Conservation (phyloP, 2,797 vertebrate species). For the Echeneis naucrates region DNA sequence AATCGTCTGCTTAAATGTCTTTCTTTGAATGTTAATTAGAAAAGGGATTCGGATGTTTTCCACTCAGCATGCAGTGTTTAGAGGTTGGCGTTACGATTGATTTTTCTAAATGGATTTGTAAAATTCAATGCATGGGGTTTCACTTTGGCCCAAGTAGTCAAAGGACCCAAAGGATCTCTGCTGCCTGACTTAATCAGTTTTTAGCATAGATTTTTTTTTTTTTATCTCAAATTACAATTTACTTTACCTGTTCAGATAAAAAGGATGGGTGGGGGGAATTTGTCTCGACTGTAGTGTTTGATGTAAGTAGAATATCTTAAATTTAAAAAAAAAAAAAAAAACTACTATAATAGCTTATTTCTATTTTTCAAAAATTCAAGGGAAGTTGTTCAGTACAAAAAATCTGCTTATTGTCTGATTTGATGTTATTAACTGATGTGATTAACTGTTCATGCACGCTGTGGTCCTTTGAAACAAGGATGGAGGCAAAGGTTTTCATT, state of each 20-base stretch:
- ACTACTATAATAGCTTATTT: neutral
- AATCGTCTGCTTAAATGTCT: constrained; percentile 61
- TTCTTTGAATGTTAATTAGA: constrained; percentile 76
- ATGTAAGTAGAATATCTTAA: neutral
- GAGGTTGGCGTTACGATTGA: constrained; percentile 55
- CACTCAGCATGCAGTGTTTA: constrained; percentile 58
- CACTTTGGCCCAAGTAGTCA: constrained; percentile 48
- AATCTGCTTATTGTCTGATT: neutral
- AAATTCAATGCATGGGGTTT: constrained; percentile 44
- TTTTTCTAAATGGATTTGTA: constrained; percentile 55
- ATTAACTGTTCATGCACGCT: too few species aligned
- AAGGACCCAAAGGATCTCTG: constrained; percentile 36
- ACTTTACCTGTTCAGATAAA: constrained; percentile 14
- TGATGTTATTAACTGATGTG: too few species aligned
- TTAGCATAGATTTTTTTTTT: constrained; percentile 38
- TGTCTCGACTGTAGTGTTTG: constrained; percentile 1
- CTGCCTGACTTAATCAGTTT: constrained; percentile 45
- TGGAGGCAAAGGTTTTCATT: constrained; percentile 25
- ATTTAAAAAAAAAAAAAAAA: neutral
- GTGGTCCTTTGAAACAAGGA: constrained; percentile 14
- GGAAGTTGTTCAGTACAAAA: neutral
- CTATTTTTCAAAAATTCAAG: constrained; percentile 10
- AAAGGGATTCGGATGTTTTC: constrained; percentile 62
- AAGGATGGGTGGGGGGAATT: neutral
- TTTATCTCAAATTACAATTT: constrained; percentile 30